Conservation (phyloP, 2,113 vertebrate species). For the Poicephalus gulielmi region DNA sequence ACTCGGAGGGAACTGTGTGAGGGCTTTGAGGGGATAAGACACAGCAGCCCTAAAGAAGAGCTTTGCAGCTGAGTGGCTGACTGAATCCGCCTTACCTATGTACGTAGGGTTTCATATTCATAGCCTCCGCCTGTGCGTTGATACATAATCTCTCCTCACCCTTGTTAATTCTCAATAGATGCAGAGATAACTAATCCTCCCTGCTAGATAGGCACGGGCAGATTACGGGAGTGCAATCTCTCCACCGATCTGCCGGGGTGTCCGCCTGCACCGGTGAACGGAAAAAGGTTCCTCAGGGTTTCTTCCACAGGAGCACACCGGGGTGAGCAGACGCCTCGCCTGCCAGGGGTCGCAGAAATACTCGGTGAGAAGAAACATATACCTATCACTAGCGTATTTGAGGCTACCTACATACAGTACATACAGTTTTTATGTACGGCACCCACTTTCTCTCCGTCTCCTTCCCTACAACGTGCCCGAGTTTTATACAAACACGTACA, state of each 20-base stretch:
- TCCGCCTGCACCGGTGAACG: neutral
- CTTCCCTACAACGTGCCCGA: neutral
- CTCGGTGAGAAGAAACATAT: neutral
- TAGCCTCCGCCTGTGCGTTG: conserved; percentile 3
- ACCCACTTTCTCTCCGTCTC: neutral
- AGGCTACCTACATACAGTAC: neutral
- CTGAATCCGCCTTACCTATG: conserved; percentile 36
- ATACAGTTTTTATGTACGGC: neutral
- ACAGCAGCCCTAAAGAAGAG: neutral
- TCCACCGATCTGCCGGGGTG: neutral
- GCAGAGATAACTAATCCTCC: conserved; percentile 63
- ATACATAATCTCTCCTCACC: conserved; percentile 49
- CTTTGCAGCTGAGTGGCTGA: conserved; percentile 35
- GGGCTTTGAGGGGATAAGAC: neutral
- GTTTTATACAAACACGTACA: neutral
- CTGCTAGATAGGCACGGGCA: conserved; percentile 29
- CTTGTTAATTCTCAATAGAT: conserved; percentile 65
- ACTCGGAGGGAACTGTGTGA: neutral
- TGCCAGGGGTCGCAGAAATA: neutral
- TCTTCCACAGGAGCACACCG: neutral
- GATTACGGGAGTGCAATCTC: conserved; percentile 33
- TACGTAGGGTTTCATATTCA: conserved; percentile 48
- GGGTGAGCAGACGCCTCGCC: neutral
- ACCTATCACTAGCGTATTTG: neutral
- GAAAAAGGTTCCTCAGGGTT: neutral